Base-by-base conservation (phyloP, 2,888 invertebrate genomes). In the Metallyticus violacea region DNA sequence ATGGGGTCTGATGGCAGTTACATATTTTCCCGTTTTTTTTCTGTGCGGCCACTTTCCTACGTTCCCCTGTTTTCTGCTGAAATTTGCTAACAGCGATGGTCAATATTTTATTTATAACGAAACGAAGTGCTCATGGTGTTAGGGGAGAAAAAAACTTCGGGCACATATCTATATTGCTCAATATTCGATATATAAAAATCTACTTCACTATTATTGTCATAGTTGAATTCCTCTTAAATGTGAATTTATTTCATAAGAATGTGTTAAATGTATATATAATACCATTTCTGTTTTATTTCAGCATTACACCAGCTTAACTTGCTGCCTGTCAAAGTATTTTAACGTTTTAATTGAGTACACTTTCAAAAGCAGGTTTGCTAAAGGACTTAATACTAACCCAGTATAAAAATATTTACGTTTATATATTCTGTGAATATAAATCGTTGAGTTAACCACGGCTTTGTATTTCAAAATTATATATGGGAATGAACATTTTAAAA, bases 51-150 rank as follows among this genome's bases (percentile, higher is more conserved):
- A 77, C 83, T 83, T 83, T 83, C 77, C 77, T 83, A 77, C n/a
- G 83, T n/a, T 83, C 26, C 81, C 62, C 40, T 62, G 40, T 82
- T 82, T 80, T 80, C 22, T 30, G 76, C 82, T 82, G 82, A 76
- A 82, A 82, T 82, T 82, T 76, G 77, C 28, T 77, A 83, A 83
- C 25, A 83, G 27, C 77, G 28, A 83, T 83, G 77, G 83, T 77
- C 83, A 77, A 77, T 83, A 83, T 83, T 83, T 83, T 83, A 83
- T 83, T 77, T 83, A 83, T 77, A 76, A 83, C 83, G 76, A 62
- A 76, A 82, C 26, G 62, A 77, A 83, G 83, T 83, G 25, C 28
- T 83, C 77, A 28, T 77, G 26, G 83, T 28, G 29, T 22, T 77
- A 22, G 7, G 25, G n/a, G 76, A 26, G 26, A 15, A 25, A 76